Evolutionary conservation across 2,888 invertebrate species (phyloP), one percentile per base, ranked within the genome.

Genomic region (Pseudanteris insignis): DNA sequence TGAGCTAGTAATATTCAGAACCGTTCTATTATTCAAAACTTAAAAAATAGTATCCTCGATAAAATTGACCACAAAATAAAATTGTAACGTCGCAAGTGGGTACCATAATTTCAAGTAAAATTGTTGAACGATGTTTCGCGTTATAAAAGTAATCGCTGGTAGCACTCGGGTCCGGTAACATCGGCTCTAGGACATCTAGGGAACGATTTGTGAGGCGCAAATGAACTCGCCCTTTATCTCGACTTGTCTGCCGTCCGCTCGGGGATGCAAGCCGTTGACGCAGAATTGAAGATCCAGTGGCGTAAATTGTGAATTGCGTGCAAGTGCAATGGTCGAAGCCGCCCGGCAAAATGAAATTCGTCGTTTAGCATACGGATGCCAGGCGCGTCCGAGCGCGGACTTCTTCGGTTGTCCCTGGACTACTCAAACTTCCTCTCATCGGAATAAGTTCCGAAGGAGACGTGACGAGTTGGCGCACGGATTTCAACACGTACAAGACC

Each of bases 321-420:
- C 30, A 41, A 50, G 55, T 28, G 44, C 44, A 54, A 53, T 53
- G 48, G 28, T 10, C 48, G 41, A 33, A 37, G 44, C 32, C 14
- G 47, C 48, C 25, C 29, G 33, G 28, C 37, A 59, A 71, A 70
- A 71, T 67, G 70, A 69, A 71, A 71, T 71, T 71, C 68, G 70
- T 67, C 71, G 68, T 63, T 71, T 68, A 67, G 70, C 68, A 71
- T 70, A 67, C 68, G 67, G 63, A 69, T 50, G 43, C 47, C 18
- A 9, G 24, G 53, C 12, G 43, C 26, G 53, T 43, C 37, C 21
- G 53, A 25, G 10, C 41, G 14, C 34, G 41, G 30, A 37, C 32
- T 37, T 41, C 25, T n/a, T 13, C 10, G 30, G 12, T n/a, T 41
- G 29, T 37, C 43, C 43, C 43, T 36, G 30, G 40, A 53, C 30